phyloP scores from a whole-genome alignment of 2,888 invertebrate genomes.

The Drosophila tripunctata region DNA sequence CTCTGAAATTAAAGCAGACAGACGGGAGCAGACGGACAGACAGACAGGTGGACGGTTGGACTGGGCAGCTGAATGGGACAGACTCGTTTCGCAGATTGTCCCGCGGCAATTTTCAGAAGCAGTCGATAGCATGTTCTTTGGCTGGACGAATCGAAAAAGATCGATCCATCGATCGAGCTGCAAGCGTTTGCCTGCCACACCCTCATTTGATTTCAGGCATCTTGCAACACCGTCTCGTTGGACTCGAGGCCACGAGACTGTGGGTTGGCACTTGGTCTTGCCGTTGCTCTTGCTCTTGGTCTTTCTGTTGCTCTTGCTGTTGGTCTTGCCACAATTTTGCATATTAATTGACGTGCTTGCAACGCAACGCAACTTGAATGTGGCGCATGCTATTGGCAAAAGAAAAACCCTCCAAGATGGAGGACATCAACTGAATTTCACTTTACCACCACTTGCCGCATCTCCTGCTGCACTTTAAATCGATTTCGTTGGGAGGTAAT shows the following conservation, averaged over 20 bases:
- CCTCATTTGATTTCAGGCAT: conserved; percentile 74
- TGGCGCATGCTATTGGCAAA: conserved; percentile 77
- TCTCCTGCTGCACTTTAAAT: conserved; percentile 61
- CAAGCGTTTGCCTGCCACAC: conserved; percentile 69
- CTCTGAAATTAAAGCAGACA: conserved; percentile 54
- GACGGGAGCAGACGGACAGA: neutral
- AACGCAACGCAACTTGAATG: neutral
- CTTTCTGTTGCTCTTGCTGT: neutral
- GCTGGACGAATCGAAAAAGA: conserved; percentile 17
- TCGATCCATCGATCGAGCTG: conserved; percentile 36
- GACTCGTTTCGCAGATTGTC: conserved; percentile 68
- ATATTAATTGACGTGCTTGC: conserved; percentile 68
- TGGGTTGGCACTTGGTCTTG: conserved; percentile 9
- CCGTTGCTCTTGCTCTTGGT: neutral
- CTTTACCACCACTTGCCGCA: neutral
- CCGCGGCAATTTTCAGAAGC: conserved; percentile 79
- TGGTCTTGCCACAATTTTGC: conserved; percentile 63
- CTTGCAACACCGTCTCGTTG: conserved; percentile 42
- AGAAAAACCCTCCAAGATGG: conserved; percentile 50
- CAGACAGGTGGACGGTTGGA: conserved; percentile 2
- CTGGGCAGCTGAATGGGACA: conserved; percentile 13
- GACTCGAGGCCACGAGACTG: no score
- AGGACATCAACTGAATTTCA: conserved; percentile 52
- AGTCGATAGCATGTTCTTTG: conserved; percentile 59
- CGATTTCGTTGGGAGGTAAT: conserved; percentile 67